Conservation (phyloP, 1,140 invertebrate species). For the Acyrthosiphon pisum region DNA sequence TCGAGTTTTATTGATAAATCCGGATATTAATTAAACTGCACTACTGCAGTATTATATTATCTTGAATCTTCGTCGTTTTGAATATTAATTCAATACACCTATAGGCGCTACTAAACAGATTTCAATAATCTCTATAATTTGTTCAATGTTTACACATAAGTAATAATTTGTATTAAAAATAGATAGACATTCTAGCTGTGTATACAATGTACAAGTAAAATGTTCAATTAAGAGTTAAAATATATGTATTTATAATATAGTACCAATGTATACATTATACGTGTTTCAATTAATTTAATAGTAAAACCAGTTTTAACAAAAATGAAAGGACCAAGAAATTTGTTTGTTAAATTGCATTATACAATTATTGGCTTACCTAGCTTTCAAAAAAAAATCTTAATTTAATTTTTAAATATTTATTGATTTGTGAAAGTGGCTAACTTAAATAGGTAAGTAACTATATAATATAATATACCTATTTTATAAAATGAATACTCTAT, state of each 20-base stretch:
- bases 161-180: not conserved
- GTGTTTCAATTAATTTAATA: not conserved
- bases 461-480: not conserved
- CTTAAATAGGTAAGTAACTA: not conserved
- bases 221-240: not conserved
- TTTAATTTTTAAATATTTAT: not conserved
- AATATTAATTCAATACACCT: not conserved
- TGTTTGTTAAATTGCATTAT: not conserved
- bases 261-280: not conserved
- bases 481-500: not conserved
- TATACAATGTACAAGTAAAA: not conserved
- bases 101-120: not conserved
- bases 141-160: not conserved
- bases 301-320: not conserved
- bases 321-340: not conserved
- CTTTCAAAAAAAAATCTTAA: not conserved
- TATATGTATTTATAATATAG: not conserved
- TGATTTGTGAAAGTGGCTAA: not conserved
- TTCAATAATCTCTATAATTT: slow-evolving; percentile 4
- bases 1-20: not conserved
- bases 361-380: not conserved
- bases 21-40: not conserved
- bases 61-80: not conserved
- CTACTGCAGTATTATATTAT: not conserved
- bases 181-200: not conserved